These are phyloP conservation scores for Candidula unifasciata DNA, from an alignment of 2,888 invertebrate species.

Conservation along the genomic window DNA sequence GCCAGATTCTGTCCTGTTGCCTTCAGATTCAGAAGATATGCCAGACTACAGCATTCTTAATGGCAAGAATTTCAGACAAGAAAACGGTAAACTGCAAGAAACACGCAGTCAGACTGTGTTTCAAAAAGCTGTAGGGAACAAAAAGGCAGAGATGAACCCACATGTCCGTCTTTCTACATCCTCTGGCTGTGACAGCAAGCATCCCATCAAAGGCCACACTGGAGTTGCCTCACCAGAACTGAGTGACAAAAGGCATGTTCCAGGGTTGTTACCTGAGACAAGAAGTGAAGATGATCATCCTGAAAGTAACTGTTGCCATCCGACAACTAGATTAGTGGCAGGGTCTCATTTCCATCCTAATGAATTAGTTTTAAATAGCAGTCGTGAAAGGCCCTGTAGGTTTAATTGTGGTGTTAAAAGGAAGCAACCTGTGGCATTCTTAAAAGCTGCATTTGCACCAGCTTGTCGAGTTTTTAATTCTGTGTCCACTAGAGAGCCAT, in stretches of 20 bases:
- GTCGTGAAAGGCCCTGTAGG: neutral
- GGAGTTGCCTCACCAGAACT: neutral
- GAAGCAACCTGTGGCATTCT: neutral
- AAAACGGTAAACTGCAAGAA: neutral
- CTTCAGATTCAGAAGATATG: neutral
- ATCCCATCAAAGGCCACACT: neutral
- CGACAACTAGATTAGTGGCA: neutral
- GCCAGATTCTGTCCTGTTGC: neutral
- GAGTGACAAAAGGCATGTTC: neutral
- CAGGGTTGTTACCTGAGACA: neutral
- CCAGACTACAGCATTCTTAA: neutral
- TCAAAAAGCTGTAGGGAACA: neutral
- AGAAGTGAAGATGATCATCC: neutral
- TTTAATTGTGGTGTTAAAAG: neutral
- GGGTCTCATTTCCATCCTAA: neutral
- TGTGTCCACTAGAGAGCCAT: slow-evolving; percentile 5
- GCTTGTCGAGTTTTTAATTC: neutral
- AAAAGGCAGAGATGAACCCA: neutral
- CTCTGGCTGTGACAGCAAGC: neutral
- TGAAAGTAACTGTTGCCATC: neutral
- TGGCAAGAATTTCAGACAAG: too few relatives aligned
- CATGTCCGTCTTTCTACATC: neutral
- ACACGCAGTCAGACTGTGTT: neutral
- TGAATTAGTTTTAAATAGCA: neutral
- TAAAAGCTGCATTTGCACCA: neutral